These are phyloP conservation scores for Atlantisia rogersi DNA, from an alignment of 2,113 vertebrate genomes.

Conservation along the genomic window DNA sequence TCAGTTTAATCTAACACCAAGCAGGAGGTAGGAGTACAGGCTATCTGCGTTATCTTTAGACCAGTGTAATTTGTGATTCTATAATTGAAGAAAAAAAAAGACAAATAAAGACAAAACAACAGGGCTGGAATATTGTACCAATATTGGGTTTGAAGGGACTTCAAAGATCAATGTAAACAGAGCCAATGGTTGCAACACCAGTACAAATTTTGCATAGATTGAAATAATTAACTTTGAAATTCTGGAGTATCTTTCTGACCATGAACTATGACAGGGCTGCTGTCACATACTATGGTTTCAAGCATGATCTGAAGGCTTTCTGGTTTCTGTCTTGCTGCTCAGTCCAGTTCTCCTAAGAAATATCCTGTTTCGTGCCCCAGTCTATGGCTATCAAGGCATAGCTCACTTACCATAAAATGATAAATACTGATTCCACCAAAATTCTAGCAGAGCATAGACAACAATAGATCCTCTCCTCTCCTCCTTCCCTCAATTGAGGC, in stretches of 20 bases:
- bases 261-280: neutral
- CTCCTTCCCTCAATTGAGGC: neutral
- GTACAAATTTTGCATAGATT: neutral
- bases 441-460: neutral
- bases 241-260: neutral
- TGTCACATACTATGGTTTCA: fast-evolving
- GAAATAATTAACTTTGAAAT: neutral
- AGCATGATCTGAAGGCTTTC: neutral
- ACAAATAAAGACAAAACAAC: no score
- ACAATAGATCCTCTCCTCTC: neutral
- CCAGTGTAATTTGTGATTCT: neutral
- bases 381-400: neutral
- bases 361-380: neutral
- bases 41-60: neutral
- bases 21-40: neutral
- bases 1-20: neutral
- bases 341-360: neutral
- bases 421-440: neutral
- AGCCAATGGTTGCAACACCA: neutral
- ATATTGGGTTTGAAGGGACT: no score
- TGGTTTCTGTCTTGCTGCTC: neutral
- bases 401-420: neutral
- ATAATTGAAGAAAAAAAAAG: neutral
- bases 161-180: neutral
- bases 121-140: neutral